These are phyloP conservation scores for Naja naja DNA, from an alignment of 2,113 vertebrate genomes.

Conservation along the genomic window DNA sequence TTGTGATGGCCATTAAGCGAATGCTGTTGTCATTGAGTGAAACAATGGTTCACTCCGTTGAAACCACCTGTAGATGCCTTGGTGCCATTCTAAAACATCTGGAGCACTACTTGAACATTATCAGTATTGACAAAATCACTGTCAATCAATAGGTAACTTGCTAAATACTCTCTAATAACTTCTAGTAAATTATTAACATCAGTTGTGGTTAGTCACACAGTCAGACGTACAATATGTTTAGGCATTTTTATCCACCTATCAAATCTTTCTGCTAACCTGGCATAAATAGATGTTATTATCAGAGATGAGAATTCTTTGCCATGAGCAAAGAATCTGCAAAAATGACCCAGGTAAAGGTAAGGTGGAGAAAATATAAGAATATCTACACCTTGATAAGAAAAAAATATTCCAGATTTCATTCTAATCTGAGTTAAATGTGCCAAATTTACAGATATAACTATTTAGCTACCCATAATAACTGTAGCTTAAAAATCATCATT, in stretches of 20 bases:
- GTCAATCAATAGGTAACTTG: no score
- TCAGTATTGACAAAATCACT: no score
- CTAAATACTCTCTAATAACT: no score
- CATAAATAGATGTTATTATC: neutral
- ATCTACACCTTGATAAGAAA: neutral
- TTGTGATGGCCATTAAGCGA: no score
- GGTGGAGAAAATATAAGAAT: neutral
- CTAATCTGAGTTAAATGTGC: constrained; percentile 52
- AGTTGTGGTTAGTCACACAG: no score
- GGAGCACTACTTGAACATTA: no score
- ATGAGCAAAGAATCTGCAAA: neutral
- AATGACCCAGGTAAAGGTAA: neutral
- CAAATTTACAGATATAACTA: constrained; percentile 40
- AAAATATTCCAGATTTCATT: constrained; percentile 10
- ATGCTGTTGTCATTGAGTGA: no score
- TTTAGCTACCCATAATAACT: constrained; percentile 47
- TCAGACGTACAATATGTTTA: neutral
- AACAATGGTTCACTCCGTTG: no score
- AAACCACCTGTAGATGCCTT: no score
- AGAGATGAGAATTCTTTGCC: neutral
- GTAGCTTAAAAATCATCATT: constrained; percentile 59
- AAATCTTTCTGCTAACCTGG: neutral
- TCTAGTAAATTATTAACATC: no score
- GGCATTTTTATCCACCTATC: neutral
- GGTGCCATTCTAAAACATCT: no score